Evolutionary conservation across 1,140 invertebrate genomes (phyloP), one percentile per base, ranked within the genome.

Genomic region (Leguminivora glycinivorella): DNA sequence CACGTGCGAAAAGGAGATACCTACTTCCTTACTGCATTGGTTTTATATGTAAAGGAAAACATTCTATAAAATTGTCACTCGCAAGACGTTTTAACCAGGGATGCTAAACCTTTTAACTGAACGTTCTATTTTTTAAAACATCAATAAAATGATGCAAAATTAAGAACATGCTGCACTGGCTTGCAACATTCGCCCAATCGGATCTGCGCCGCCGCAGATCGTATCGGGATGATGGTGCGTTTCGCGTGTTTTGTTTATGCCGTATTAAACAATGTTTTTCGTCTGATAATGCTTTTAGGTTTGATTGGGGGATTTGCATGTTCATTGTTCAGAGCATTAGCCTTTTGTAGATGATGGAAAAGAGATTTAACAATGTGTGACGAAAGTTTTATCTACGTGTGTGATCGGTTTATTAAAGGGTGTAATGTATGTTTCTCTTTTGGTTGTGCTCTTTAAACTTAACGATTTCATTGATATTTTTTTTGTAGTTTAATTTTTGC

Each of bases 221-320:
- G 75, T 83, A 84, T 86, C 83, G 70, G 71, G 43, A 80, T 89
- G 85, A 89, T 87, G 80, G 79, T 84, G 87, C 85, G 73, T 83
- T 86, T 82, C 83, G 75, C 76, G 70, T 31, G 24, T 29, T 63
- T 63, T 63, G 58, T 63, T 63, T 63, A 29, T 58, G 58, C 58
- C 1, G 58, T 31, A 29, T 63, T 63, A 63, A 29, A 63, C 58
- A 63, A 63, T 63, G 58, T 63, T 63, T 29, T 63, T 4, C 2
- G 25, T 17, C 25, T 29, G 25, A 26, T 25, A 63, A 63, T 63
- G 58, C 58, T 63, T 29, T 63, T 34, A 63, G n/a, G n/a, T 29
- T 22, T 63, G 58, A 63, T 63, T 63, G 58, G 34, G 58, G 58
- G 58, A 29, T 63, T 19, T 63, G 58, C 58, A 17, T 63, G n/a